Conservation (phyloP, 2,113 vertebrate genomes). For the Balaenoptera acutorostrata region DNA sequence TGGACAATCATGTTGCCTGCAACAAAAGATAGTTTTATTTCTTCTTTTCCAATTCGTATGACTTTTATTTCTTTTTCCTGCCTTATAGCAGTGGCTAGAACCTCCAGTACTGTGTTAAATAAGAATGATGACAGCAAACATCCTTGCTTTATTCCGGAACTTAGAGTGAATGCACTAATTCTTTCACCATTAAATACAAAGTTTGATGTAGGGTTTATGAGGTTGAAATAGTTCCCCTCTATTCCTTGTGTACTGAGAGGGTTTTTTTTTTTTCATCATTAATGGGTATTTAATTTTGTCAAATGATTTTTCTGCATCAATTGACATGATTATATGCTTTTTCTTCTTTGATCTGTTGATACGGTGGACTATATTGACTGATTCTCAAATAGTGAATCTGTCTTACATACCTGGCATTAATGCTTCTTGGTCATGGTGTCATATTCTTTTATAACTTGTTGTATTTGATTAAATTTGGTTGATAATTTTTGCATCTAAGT, state of each 20-base stretch:
- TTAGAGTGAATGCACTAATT: not conserved
- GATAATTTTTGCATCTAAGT: not conserved
- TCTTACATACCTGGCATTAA: not conserved
- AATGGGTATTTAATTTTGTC: not conserved
- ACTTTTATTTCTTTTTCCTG: not conserved
- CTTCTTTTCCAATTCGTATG: not conserved
- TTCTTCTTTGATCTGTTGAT: not conserved
- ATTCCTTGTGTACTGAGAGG: not conserved
- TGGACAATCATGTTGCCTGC: not conserved
- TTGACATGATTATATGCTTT: not conserved
- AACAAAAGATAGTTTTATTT: not conserved
- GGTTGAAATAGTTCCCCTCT: not conserved
- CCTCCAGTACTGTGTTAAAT: not conserved
- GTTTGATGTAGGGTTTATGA: not conserved
- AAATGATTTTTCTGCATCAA: not conserved
- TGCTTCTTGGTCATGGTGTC: not conserved
- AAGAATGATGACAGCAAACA: not conserved
- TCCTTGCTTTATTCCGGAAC: not conserved
- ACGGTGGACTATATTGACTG: not conserved
- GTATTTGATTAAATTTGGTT: not conserved
- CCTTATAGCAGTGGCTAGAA: not conserved
- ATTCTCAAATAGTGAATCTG: not conserved
- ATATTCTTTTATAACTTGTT: not conserved
- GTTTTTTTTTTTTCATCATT: not conserved
- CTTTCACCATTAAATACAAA: not conserved